A percentile compares a stretch with the other conserved stretches of the same genome.
phyloP scores from a whole-genome alignment of 2,113 vertebrate genomes.

The Okapia johnstoni region DNA sequence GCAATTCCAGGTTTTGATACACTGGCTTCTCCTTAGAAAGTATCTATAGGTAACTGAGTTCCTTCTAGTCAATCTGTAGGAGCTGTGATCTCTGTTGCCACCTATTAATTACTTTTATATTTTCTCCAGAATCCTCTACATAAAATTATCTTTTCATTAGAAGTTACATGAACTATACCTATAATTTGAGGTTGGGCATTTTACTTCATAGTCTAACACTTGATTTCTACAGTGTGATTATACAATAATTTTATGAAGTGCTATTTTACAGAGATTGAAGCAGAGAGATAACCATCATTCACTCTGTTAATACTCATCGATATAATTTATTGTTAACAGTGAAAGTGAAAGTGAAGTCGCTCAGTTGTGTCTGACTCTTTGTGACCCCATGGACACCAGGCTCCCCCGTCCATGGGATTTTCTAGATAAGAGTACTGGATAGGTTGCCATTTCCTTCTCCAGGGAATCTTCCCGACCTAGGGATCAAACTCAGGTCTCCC shows the following conservation, averaged over 20 bases:
- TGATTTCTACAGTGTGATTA: background rate
- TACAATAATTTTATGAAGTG: background rate
- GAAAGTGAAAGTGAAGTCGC: no score
- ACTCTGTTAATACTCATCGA: background rate
- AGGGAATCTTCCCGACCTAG: no score
- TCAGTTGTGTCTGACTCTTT: no score
- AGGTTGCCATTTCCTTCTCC: no score
- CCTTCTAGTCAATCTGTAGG: background rate
- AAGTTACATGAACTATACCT: background rate
- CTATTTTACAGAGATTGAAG: background rate
- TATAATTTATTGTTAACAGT: background rate
- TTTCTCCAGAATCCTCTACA: background rate
- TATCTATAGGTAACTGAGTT: background rate
- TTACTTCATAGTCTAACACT: background rate
- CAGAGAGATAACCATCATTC: background rate
- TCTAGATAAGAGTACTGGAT: no score
- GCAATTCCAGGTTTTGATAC: background rate
- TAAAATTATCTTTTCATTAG: background rate
- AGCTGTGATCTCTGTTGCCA: background rate
- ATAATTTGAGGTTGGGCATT: background rate
- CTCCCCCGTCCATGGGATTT: no score
- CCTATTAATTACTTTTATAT: background rate
- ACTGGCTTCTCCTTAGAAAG: background rate
- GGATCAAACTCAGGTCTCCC: no score
- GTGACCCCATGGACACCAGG: no score